These are phyloP conservation scores for Cydia fagiglandana DNA, from an alignment of 1,140 invertebrate species.

Conservation along the genomic window DNA sequence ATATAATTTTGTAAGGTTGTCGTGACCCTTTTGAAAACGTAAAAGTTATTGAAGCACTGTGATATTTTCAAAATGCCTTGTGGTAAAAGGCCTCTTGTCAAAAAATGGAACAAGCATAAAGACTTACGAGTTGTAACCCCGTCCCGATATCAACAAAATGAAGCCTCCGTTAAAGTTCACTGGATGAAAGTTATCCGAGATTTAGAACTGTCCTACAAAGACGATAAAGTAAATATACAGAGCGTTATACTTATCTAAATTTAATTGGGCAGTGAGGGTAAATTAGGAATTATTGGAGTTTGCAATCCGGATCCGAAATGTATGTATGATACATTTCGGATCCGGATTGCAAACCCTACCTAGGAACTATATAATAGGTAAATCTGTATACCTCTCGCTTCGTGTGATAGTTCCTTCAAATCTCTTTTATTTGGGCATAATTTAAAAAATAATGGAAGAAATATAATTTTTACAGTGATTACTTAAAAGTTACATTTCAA, in stretches of 20 bases:
- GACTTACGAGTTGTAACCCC: conserved; percentile 54
- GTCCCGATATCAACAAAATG: conserved; percentile 65
- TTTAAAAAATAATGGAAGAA: no score
- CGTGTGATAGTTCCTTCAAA: no score
- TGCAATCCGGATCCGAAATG: no score
- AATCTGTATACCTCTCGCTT: no score
- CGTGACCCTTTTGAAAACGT: neutral
- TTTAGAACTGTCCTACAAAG: conserved; percentile 67
- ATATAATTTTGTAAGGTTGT: neutral
- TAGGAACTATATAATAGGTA: no score
- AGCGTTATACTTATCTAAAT: neutral
- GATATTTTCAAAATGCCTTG: conserved; percentile 58
- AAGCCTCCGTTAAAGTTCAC: conserved; percentile 64
- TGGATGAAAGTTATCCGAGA: conserved; percentile 64
- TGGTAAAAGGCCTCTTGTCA: conserved; percentile 59
- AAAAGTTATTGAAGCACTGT: neutral
- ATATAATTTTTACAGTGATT: no score
- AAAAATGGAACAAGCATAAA: conserved; percentile 63
- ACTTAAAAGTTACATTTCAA: no score
- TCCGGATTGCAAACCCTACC: no score
- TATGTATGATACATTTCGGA: no score
- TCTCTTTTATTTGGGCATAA: no score
- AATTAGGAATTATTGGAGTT: no score
- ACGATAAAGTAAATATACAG: conserved; percentile 55
- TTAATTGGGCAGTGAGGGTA: neutral